Percentiles rank a stretch among this genome's conserved stretches.
phyloP scores from a whole-genome alignment of 1,140 invertebrate species.

The Streblospio benedicti region DNA sequence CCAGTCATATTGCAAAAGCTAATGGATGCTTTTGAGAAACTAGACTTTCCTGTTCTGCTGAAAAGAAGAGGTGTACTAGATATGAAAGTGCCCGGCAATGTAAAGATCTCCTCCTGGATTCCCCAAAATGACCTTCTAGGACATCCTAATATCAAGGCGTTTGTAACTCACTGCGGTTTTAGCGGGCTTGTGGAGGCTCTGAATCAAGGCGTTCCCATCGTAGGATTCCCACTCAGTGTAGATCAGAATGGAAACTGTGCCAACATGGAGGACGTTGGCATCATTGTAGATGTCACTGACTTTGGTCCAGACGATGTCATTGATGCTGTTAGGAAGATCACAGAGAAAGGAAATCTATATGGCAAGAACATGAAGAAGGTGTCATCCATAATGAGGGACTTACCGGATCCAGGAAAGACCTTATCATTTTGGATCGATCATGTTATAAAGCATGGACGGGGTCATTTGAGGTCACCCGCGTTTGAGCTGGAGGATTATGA shows the following conservation, averaged over 20 bases:
- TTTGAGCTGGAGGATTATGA: too few species aligned
- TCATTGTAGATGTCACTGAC: background rate
- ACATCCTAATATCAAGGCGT: conserved; percentile 49
- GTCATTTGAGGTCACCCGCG: background rate
- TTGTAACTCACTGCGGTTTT: conserved; percentile 66
- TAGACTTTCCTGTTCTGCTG: too few species aligned
- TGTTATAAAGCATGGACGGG: background rate
- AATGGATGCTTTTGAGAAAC: too few species aligned
- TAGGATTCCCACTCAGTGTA: conserved; percentile 62
- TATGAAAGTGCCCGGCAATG: conserved; percentile 56
- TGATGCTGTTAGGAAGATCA: too few species aligned
- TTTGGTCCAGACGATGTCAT: background rate
- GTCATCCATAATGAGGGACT: too few species aligned
- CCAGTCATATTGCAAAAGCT: too few species aligned
- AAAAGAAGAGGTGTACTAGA: too few species aligned
- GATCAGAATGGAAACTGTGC: conserved; percentile 54
- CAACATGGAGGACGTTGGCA: conserved; percentile 25
- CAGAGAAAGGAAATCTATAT: too few species aligned
- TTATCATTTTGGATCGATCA: conserved; percentile 3
- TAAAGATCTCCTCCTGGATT: conserved; percentile 64
- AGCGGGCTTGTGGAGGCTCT: conserved; percentile 64
- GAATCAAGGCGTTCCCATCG: conserved; percentile 62
- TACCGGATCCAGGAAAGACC: too few species aligned
- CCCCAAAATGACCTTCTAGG: conserved; percentile 72
- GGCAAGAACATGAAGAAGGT: too few species aligned